Evolutionary conservation across 2,888 invertebrate species (phyloP).

Genomic region (Ophraella communa): DNA sequence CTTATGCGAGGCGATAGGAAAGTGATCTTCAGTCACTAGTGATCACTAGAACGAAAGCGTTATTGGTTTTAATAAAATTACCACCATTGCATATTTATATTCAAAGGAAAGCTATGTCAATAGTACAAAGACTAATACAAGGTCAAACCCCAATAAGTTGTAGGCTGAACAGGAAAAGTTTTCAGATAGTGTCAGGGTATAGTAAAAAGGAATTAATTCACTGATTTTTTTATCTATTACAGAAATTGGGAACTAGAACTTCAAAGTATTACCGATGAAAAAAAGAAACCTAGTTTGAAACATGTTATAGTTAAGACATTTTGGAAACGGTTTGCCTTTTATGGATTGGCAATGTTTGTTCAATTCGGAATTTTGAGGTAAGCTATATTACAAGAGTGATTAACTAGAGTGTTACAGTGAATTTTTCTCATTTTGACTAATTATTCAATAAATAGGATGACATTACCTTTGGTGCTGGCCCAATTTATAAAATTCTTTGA

Average conservation of each 20-base stretch:
- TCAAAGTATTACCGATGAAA: conserved; percentile 6
- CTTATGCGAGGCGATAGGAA: too few species aligned
- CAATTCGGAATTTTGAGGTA: conserved; percentile 68
- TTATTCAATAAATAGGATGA: conserved; percentile 60
- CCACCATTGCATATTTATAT: too few species aligned
- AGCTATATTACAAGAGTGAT: conserved; percentile 38
- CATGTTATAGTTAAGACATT: conserved; percentile 68
- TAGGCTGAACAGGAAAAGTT: too few species aligned
- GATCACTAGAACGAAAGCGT: too few species aligned
- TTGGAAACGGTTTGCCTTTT: conserved; percentile 66
- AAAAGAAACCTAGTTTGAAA: conserved; percentile 64
- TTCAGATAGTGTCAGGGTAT: too few species aligned
- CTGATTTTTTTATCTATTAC: too few species aligned
- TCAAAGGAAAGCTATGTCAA: too few species aligned
- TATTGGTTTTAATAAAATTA: too few species aligned
- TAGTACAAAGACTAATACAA: too few species aligned
- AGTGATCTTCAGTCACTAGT: too few species aligned
- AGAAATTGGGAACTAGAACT: conserved; percentile 23
- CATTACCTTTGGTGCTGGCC: conserved; percentile 68
- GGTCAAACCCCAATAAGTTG: too few species aligned
- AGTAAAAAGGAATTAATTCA: too few species aligned
- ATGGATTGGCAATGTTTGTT: conserved; percentile 66
- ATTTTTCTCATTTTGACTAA: background rate
- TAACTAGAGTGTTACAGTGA: background rate
- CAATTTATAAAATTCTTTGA: conserved; percentile 68